phyloP scores from a whole-genome alignment of 2,797 vertebrate genomes.

The Phaenicophaeus curvirostris region DNA sequence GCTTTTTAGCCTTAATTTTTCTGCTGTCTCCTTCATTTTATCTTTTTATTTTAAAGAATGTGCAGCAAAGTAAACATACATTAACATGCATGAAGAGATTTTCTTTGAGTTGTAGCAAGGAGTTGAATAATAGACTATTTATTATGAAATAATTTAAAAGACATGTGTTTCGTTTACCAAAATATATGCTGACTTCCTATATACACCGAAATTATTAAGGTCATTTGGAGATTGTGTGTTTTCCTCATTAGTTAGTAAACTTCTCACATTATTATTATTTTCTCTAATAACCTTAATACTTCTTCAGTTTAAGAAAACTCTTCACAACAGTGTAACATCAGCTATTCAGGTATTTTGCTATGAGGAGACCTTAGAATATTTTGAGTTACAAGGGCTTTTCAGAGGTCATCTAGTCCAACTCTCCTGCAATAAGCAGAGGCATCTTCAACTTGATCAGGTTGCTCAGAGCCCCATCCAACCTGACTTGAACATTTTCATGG shows the following conservation, averaged over 20 bases:
- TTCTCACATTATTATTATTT: not conserved
- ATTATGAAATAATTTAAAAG: not conserved
- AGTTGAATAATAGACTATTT: not conserved
- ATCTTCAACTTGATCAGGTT: no score
- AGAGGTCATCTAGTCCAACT: not conserved
- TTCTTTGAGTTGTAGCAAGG: not conserved
- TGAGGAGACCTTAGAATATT: not conserved
- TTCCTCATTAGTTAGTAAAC: not conserved
- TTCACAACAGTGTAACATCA: not conserved
- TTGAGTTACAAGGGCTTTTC: not conserved
- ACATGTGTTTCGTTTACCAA: not conserved
- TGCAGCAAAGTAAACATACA: no score
- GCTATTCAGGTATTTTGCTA: not conserved
- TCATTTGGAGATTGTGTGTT: not conserved
- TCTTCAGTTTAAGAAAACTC: not conserved
- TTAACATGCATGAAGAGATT: not conserved
- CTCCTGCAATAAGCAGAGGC: not conserved
- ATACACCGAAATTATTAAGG: not conserved
- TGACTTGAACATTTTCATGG: no score
- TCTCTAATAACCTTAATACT: not conserved
- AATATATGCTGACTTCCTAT: not conserved
- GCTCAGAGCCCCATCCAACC: no score
- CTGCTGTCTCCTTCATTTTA: not conserved
- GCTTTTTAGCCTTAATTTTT: not conserved
- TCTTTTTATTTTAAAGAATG: not conserved